phyloP scores from a whole-genome alignment of 2,888 invertebrate species.

The Eulithis testata region DNA sequence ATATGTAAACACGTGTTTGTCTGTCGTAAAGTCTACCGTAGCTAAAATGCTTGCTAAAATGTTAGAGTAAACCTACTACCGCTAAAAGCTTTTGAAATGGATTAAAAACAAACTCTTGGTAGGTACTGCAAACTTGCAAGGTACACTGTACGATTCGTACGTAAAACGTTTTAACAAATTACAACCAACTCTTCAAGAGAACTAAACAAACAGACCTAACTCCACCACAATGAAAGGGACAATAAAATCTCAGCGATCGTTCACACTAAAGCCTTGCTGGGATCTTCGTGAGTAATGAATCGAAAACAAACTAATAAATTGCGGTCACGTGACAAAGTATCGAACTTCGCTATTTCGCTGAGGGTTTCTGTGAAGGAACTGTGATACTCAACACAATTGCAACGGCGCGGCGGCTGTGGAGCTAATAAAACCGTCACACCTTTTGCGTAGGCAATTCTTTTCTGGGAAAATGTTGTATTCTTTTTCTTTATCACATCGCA shows the following conservation, averaged over 20 bases:
- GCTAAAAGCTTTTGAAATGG: constrained; percentile 26
- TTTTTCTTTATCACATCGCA: not conserved
- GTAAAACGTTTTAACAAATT: constrained; percentile 20
- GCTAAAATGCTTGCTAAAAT: constrained; percentile 12
- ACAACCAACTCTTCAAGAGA: constrained; percentile 17
- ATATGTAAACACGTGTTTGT: not conserved
- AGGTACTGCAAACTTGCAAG: not conserved
- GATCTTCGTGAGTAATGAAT: constrained; percentile 62
- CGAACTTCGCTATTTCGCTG: constrained; percentile 46
- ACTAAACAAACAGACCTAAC: constrained; percentile 36
- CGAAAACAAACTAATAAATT: constrained; percentile 66
- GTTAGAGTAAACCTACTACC: constrained; percentile 10
- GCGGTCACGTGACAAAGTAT: constrained; percentile 59
- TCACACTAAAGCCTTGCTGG: constrained; percentile 55
- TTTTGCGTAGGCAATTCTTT: not conserved
- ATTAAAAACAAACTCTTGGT: constrained; percentile 11
- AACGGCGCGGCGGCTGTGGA: constrained; percentile 35
- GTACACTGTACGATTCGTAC: not conserved
- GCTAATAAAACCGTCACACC: constrained; percentile 50
- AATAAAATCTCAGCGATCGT: constrained; percentile 59
- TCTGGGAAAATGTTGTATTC: no score
- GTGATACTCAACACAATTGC: constrained; percentile 55
- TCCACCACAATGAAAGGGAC: constrained; percentile 52
- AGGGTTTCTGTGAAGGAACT: constrained; percentile 41
- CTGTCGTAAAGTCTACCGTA: constrained; percentile 5